These are phyloP conservation scores for Pseudochaenichthys georgianus DNA, from an alignment of 2,797 vertebrate genomes.

Conservation along the genomic window DNA sequence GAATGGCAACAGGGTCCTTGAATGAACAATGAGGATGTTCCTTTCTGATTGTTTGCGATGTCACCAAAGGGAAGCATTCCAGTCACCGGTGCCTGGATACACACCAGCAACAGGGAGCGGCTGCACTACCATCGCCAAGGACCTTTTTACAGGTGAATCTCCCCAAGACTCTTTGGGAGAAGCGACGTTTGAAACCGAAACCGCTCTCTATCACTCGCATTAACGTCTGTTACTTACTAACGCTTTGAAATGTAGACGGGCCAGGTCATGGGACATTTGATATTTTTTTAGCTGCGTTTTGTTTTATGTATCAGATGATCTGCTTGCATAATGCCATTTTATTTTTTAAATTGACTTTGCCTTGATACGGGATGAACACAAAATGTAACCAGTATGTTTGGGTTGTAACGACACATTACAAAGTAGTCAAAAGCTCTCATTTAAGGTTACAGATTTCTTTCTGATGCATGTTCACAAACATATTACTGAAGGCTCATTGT, in stretches of 20 bases:
- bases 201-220: conserved; percentile 46
- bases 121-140: conserved; percentile 20
- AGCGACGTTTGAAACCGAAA: conserved; percentile 60
- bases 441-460: background rate
- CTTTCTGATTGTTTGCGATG: background rate
- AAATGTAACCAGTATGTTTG: conserved; percentile 22
- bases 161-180: conserved; percentile 30
- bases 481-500: conserved; percentile 18
- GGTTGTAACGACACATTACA: conserved; percentile 29
- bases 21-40: conserved; percentile 3
- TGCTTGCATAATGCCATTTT: conserved; percentile 61
- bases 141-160: conserved; percentile 45
- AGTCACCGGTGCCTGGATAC: conserved; percentile 63
- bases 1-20: conserved; percentile 36
- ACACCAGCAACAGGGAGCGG: conserved; percentile 66
- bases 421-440: background rate
- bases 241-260: conserved; percentile 62
- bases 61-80: conserved; percentile 59
- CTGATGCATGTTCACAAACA: conserved; percentile 12
- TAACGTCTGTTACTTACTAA: conserved; percentile 81
- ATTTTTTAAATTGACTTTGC: conserved; percentile 47
- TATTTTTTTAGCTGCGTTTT: conserved; percentile 60
- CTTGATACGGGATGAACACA: conserved; percentile 59
- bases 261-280: conserved; percentile 61
- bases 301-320: conserved; percentile 55